phyloP scores from a whole-genome alignment of 2,797 vertebrate species.

The Liparis tanakae region DNA sequence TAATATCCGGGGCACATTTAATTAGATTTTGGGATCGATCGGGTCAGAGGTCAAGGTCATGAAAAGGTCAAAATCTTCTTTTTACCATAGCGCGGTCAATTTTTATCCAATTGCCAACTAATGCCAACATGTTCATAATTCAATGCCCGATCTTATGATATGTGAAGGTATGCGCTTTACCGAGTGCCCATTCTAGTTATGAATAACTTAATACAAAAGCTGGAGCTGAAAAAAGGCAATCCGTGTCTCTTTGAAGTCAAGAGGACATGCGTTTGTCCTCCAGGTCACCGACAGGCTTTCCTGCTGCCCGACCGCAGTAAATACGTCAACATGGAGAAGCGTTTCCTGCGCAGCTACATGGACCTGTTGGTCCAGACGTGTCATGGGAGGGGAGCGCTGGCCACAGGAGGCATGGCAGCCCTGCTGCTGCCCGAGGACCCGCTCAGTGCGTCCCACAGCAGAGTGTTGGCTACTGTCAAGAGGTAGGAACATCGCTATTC shows the following conservation, averaged over 20 bases:
- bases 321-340: slow-evolving; percentile 88
- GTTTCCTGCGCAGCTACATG: slow-evolving; percentile 86
- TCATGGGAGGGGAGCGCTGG: slow-evolving; percentile 79
- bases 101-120: too few relatives aligned
- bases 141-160: too few relatives aligned
- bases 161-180: too few relatives aligned
- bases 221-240: neutral
- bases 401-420: slow-evolving; percentile 85
- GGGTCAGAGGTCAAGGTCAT: too few relatives aligned
- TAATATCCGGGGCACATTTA: too few relatives aligned
- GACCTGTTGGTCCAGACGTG: slow-evolving; percentile 86
- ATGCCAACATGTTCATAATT: too few relatives aligned
- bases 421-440: slow-evolving; percentile 73
- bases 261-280: neutral
- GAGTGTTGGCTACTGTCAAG: slow-evolving; percentile 70
- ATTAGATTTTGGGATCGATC: too few relatives aligned
- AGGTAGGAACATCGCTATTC: slow-evolving; percentile 34
- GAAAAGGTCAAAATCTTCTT: too few relatives aligned
- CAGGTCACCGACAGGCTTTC: slow-evolving; percentile 82
- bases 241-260: neutral
- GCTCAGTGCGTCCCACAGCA: slow-evolving; percentile 51
- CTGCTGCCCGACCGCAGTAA: slow-evolving; percentile 87
- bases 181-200: too few relatives aligned
- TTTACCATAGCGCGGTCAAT: too few relatives aligned
- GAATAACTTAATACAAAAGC: neutral